Evolutionary conservation across 1,140 invertebrate species (phyloP), one percentile per base, ranked within the genome.

Genomic region (Philopotamus ludificatus): DNA sequence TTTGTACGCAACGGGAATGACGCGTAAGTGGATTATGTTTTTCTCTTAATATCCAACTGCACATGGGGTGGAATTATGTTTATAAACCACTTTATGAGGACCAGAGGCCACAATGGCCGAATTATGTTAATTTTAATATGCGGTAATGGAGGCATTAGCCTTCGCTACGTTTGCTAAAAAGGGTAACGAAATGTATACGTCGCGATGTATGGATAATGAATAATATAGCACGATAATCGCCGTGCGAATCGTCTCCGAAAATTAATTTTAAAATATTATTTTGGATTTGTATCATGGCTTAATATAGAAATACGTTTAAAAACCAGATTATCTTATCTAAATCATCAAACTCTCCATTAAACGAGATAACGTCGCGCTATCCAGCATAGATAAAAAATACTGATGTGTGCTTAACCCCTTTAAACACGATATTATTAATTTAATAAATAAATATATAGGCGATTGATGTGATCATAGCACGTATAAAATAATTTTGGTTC

Each of bases 71-170:
- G 45, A 45, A 63, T 53, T 54, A 54, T 63, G 61, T 63, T 63
- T 63, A 63, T 54, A 54, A 54, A 63, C 61, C 61, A 63, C 61
- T 63, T 63, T 54, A 54, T 25, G 22, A 41, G 23, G 49, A 25
- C 61, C 22, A 23, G 26, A 23, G 39, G 55, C 55, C 55, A 58
- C 55, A 60, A 60, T 60, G 57, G 57, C 42, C 15, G 61, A 63
- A 63, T 63, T 63, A 63, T 63, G 61, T 63, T 63, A 63, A 63
- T 63, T 63, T 63, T 63, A 54, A 63, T 63, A 63, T 53, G 61
- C 61, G 61, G 51, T 63, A 63, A 63, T 63, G 61, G 50, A 34
- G 51, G 61, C 23, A 54, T 53, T 63, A 53, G 26, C 21, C 20
- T 61, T 50, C 47, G 44, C 9, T 34, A 22, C 41, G 28, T 61